phyloP scores from a whole-genome alignment of 2,888 invertebrate genomes.

The Leucophenga maculata region DNA sequence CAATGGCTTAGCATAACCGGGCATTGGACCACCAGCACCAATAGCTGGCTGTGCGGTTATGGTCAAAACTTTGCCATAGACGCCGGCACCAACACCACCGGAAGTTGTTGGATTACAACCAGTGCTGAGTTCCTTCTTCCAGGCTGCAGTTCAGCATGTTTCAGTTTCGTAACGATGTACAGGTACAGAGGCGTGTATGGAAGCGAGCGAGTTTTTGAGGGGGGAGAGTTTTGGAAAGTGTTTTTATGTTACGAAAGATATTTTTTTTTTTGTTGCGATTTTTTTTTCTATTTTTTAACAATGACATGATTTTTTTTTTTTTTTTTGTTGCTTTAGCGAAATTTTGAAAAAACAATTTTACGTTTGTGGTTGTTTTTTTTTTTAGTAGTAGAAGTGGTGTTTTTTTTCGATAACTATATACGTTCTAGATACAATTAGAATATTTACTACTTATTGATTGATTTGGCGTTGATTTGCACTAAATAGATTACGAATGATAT shows the following conservation, averaged over 20 bases:
- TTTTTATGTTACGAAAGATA: constrained; percentile 59
- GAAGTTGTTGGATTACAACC: constrained; percentile 59
- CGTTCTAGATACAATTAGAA: constrained; percentile 25
- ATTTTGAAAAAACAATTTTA: constrained; percentile 35
- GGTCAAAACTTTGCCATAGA: constrained; percentile 54
- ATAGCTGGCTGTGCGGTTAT: constrained; percentile 47
- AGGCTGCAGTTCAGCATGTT: constrained; percentile 51
- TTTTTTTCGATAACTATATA: constrained; percentile 57
- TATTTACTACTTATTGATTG: constrained; percentile 13
- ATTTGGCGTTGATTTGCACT: constrained; percentile 25
- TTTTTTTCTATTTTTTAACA: neutral
- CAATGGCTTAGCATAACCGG: constrained; percentile 67
- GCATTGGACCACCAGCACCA: constrained; percentile 52
- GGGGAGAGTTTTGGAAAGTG: constrained; percentile 66
- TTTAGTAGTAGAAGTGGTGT: constrained; percentile 23
- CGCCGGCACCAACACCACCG: neutral
- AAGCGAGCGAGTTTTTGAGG: constrained; percentile 47
- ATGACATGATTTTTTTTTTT: constrained; percentile 44
- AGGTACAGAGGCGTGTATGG: constrained; percentile 18
- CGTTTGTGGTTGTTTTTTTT: constrained; percentile 43
- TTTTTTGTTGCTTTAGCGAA: constrained; percentile 27
- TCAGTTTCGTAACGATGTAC: constrained; percentile 9
- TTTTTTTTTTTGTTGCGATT: constrained; percentile 38
- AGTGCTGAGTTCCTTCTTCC: constrained; percentile 54
- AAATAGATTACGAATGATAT: neutral